Evolutionary conservation across 2,888 invertebrate genomes (phyloP).

Genomic region (Agrilus cyanescens): DNA sequence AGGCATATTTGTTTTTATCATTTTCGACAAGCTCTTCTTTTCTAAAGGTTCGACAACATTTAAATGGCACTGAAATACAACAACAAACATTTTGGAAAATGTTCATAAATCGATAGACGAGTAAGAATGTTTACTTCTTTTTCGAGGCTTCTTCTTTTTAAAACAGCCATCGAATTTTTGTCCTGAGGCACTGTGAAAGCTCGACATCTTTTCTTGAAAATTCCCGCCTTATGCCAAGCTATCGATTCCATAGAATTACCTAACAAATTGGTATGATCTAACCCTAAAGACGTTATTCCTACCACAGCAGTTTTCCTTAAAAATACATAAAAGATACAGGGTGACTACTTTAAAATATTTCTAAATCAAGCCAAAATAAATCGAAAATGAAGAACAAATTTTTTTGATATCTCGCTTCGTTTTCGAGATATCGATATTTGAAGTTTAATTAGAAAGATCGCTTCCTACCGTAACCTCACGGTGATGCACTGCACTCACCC

Average conservation of each 20-base stretch:
- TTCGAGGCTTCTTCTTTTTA: conserved; percentile 51
- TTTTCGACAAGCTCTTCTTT: conserved; percentile 16
- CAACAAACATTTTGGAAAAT: background rate
- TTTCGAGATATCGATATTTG: too few species aligned
- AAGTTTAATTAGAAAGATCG: too few species aligned
- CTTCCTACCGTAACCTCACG: too few species aligned
- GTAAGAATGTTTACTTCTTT: conserved; percentile 45
- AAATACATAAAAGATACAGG: too few species aligned
- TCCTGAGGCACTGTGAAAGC: conserved; percentile 64
- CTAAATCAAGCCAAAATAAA: too few species aligned
- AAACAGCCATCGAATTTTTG: conserved; percentile 50
- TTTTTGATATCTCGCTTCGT: too few species aligned
- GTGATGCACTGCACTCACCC: too few species aligned
- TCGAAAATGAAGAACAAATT: too few species aligned
- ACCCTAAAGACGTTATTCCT: conserved; percentile 81
- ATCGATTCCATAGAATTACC: conserved; percentile 79
- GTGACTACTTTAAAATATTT: too few species aligned
- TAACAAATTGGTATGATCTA: conserved; percentile 76
- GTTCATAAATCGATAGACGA: background rate
- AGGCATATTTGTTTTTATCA: conserved; percentile 16
- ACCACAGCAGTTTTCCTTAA: conserved; percentile 41
- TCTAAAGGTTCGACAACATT: conserved; percentile 47
- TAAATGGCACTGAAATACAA: conserved; percentile 49
- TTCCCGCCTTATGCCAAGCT: conserved; percentile 91
- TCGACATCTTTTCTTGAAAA: conserved; percentile 66